Conservation (phyloP, 2,113 vertebrate species). For the Synodontis membranacea region DNA sequence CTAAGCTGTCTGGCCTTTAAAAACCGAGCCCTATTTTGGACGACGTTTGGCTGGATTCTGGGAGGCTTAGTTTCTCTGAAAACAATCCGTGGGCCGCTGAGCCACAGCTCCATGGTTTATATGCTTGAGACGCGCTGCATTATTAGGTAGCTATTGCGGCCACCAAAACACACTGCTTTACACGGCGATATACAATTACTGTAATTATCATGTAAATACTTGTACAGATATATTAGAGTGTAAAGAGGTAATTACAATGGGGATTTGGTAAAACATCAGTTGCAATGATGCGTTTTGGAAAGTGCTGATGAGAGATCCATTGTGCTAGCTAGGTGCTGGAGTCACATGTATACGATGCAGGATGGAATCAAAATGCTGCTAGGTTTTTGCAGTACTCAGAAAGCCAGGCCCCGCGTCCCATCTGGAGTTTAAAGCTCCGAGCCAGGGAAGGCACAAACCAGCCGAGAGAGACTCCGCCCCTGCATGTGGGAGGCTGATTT, state of each 20-base stretch:
- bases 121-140: conserved; percentile 62
- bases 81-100: conserved; percentile 51
- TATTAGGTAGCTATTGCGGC: conserved; percentile 61
- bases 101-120: conserved; percentile 50
- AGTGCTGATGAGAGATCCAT: conserved; percentile 20
- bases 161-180: conserved; percentile 38
- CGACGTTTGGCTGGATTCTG: conserved; percentile 58
- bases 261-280: conserved; percentile 12
- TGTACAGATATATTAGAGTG: conserved; percentile 27
- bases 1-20: conserved; percentile 67
- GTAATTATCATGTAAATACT: conserved; percentile 39
- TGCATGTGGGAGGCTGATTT: conserved; percentile 39
- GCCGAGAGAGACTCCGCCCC: conserved; percentile 30
- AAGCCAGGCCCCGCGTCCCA: conserved; percentile 9
- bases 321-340: conserved; percentile 3
- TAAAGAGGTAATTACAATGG: conserved; percentile 33
- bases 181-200: conserved; percentile 44
- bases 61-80: conserved; percentile 55
- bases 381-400: conserved; percentile 7
- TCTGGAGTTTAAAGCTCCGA: conserved; percentile 23
- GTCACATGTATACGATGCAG: conserved; percentile 13
- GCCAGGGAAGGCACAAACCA: conserved; percentile 12
- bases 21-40: conserved; percentile 66
- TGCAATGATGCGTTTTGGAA: conserved; percentile 19
- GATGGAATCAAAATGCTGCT: conserved; percentile 13